These are phyloP conservation scores for Nothocercus julius DNA, from an alignment of 2,113 vertebrate species.

Conservation along the genomic window DNA sequence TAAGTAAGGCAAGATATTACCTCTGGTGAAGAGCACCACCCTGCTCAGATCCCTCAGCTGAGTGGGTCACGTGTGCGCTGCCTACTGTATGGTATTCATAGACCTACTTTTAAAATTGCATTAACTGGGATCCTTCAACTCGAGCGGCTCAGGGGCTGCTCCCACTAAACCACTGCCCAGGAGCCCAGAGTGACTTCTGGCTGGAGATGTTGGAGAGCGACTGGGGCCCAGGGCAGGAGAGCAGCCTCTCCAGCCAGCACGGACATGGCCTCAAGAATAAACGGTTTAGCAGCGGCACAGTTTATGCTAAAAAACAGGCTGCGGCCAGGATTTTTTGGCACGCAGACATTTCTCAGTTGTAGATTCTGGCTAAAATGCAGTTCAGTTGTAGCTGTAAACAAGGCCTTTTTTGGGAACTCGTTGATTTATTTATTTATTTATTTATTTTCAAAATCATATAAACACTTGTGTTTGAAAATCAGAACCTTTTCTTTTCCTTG, in stretches of 20 bases:
- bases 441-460: background rate
- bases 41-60: background rate
- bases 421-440: background rate
- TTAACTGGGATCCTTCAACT: background rate
- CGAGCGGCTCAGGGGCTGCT: background rate
- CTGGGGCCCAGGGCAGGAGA: background rate
- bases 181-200: background rate
- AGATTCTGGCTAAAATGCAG: background rate
- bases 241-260: background rate
- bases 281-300: background rate
- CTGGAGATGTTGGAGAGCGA: background rate
- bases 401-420: background rate
- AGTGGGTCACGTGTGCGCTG: background rate
- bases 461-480: conserved; percentile 10
- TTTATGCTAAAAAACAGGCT: background rate
- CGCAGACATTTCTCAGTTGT: background rate
- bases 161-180: rapidly evolving
- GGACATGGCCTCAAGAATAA: background rate
- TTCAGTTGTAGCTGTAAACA: background rate
- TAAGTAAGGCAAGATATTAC: background rate
- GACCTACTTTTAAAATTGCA: background rate
- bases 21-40: background rate
- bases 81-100: background rate
- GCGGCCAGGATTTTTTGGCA: background rate
- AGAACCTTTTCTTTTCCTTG: background rate